phyloP scores from a whole-genome alignment of 1,140 invertebrate species.

The Acyrthosiphon pisum region DNA sequence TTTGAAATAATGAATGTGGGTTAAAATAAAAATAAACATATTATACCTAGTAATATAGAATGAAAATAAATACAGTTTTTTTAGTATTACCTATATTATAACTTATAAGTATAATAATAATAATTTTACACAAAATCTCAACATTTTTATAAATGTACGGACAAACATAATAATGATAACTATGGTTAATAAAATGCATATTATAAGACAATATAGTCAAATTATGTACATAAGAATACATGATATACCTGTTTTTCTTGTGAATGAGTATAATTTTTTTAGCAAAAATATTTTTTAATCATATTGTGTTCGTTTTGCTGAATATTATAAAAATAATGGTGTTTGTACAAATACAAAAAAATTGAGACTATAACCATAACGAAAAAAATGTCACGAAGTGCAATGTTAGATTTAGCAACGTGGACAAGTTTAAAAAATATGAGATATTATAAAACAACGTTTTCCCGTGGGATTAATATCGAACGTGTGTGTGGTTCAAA shows the following conservation, averaged over 20 bases:
- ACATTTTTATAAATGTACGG: background rate
- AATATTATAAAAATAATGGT: background rate
- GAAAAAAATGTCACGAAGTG: background rate
- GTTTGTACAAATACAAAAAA: background rate
- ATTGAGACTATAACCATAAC: background rate
- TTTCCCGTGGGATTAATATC: conserved; percentile 30
- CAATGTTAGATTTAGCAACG: background rate
- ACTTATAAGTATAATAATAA: too few relatives aligned
- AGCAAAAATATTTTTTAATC: background rate
- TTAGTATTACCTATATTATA: too few relatives aligned
- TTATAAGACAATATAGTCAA: too few relatives aligned
- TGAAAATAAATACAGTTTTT: background rate
- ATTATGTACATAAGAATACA: background rate
- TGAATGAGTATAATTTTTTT: background rate
- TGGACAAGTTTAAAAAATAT: background rate
- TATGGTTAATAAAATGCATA: too few relatives aligned
- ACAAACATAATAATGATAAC: background rate
- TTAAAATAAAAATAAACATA: too few relatives aligned
- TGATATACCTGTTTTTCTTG: too few relatives aligned
- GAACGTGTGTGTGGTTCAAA: background rate
- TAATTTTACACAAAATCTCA: background rate
- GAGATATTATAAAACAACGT: background rate
- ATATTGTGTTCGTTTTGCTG: background rate
- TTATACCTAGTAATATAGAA: background rate
- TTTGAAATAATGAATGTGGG: background rate